These are phyloP conservation scores for Embidobia sp. DNA, from an alignment of 2,888 invertebrate genomes.

Conservation along the genomic window DNA sequence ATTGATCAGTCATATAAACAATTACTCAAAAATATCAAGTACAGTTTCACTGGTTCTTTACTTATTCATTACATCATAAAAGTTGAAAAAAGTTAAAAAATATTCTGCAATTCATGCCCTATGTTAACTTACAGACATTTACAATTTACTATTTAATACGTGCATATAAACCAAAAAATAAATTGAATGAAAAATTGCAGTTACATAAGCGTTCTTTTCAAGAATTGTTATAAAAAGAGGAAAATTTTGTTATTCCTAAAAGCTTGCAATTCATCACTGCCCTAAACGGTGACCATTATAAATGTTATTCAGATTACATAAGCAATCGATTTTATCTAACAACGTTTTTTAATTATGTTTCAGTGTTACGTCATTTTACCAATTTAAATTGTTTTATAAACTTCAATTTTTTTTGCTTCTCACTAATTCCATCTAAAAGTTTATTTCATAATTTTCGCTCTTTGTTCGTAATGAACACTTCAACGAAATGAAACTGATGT, in stretches of 20 bases:
- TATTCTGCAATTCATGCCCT: too few relatives aligned
- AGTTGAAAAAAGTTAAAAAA: too few relatives aligned
- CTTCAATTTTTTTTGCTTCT: constrained; percentile 2
- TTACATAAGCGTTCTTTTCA: constrained; percentile 9
- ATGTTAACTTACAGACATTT: too few relatives aligned
- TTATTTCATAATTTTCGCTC: constrained; percentile 4
- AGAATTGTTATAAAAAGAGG: not conserved
- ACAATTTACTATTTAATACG: too few relatives aligned
- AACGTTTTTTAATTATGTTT: constrained; percentile 20
- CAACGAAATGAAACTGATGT: not conserved
- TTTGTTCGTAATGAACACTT: not conserved
- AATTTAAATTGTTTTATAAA: constrained; percentile 10
- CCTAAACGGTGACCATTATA: constrained; percentile 8
- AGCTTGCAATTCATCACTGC: not conserved
- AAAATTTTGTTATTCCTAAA: not conserved
- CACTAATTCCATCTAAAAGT: not conserved
- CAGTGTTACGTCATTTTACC: constrained; percentile 23
- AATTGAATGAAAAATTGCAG: not conserved
- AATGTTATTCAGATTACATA: constrained; percentile 19
- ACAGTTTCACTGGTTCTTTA: too few relatives aligned
- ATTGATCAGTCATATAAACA: too few relatives aligned
- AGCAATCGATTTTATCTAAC: constrained; percentile 9
- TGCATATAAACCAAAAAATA: too few relatives aligned
- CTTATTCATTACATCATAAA: too few relatives aligned
- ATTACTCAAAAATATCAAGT: too few relatives aligned